These are phyloP conservation scores for Drosophila ironensis DNA, from an alignment of 1,140 invertebrate genomes.

Conservation along the genomic window DNA sequence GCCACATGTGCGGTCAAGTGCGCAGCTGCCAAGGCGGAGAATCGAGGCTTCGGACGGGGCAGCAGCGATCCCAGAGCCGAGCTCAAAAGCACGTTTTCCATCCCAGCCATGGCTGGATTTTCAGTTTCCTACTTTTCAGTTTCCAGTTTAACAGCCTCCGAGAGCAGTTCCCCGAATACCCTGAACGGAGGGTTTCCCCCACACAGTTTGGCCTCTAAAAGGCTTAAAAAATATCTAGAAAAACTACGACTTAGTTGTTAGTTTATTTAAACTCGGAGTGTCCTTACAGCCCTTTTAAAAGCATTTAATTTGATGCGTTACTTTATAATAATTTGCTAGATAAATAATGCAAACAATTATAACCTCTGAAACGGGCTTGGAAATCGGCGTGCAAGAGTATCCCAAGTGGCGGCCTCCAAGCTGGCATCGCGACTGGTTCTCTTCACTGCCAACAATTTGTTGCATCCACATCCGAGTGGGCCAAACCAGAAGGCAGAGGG, in stretches of 20 bases:
- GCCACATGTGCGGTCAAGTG: constrained; percentile 76
- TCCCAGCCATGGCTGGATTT: constrained; percentile 39
- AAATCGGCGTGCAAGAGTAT: no score
- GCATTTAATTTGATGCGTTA: no score
- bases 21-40: constrained; percentile 47
- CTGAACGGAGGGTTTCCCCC: neutral
- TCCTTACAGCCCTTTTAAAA: no score
- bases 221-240: no score
- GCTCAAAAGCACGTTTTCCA: constrained; percentile 46
- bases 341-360: no score
- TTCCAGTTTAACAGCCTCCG: constrained; percentile 13
- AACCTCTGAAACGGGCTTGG: no score
- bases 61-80: constrained; percentile 13
- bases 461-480: constrained; percentile 54
- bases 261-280: no score
- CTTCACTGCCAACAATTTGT: constrained; percentile 62
- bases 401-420: neutral
- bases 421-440: constrained; percentile 9
- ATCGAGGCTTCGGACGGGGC: neutral
- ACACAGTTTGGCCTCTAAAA: no score
- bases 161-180: constrained; percentile 22
- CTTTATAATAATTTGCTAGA: no score
- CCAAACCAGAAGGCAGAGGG: neutral
- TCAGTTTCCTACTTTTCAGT: constrained; percentile 21
- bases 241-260: no score